A percentile compares a stretch with the other conserved stretches of the same genome.
These are phyloP conservation scores for Nebria ingens DNA, from an alignment of 1,140 invertebrate species.

Conservation along the genomic window DNA sequence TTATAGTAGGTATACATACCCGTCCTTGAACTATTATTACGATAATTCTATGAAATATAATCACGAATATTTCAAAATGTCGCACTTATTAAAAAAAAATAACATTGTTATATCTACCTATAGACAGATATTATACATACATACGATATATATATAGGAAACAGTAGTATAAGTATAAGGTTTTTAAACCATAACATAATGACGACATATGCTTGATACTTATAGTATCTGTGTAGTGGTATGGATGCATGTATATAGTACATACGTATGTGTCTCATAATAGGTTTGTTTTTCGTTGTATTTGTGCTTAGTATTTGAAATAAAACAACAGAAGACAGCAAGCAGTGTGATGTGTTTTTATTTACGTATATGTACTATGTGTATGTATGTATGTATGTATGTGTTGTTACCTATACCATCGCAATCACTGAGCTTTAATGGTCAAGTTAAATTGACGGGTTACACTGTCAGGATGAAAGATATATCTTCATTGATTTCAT, in stretches of 20 bases:
- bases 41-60: neutral
- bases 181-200: no score
- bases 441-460: constrained; percentile 5
- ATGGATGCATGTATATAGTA: no score
- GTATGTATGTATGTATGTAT: no score
- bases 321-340: constrained; percentile 5
- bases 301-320: neutral
- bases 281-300: neutral
- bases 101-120: no score
- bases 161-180: no score
- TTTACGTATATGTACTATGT: no score
- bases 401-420: constrained; percentile 2
- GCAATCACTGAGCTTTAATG: constrained; percentile 4
- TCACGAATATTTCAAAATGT: no score
- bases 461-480: constrained; percentile 1
- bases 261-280: neutral
- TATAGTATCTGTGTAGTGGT: no score
- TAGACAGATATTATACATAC: no score
- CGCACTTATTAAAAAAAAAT: no score
- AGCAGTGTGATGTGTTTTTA: constrained; percentile 2
- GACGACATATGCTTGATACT: no score
- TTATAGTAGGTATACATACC: neutral
- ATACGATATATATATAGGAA: no score
- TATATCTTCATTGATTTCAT: constrained; percentile 3
- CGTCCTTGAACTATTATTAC: neutral